Percentiles rank a stretch among this genome's conserved stretches.
phyloP scores from a whole-genome alignment of 2,797 vertebrate genomes.

The Morelia viridis region DNA sequence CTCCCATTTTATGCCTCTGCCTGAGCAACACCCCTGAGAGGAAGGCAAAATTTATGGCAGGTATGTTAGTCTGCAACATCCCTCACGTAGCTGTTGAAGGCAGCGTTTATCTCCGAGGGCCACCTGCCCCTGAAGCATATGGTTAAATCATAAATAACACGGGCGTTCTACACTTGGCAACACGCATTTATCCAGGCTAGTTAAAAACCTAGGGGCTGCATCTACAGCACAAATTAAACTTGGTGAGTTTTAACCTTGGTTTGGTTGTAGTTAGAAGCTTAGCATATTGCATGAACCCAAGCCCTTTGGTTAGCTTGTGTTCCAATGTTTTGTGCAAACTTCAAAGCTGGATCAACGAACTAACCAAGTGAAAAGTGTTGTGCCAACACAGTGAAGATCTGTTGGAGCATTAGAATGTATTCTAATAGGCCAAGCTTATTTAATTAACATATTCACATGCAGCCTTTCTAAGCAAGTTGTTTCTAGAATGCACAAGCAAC shows the following conservation, averaged over 20 bases:
- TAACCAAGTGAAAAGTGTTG: background rate
- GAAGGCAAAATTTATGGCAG: background rate
- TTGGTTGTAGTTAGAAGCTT: background rate
- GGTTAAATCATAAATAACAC: background rate
- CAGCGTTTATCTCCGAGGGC: background rate
- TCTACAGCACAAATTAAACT: background rate
- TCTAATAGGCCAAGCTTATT: background rate
- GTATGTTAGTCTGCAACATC: background rate
- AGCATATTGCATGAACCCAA: background rate
- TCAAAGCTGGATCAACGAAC: background rate
- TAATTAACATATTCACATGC: background rate
- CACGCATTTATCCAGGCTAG: background rate
- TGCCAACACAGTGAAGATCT: background rate
- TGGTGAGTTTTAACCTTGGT: background rate
- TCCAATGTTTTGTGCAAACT: background rate
- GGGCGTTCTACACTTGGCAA: background rate
- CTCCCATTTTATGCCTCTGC: background rate
- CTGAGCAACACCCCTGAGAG: too few species aligned
- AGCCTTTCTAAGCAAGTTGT: background rate
- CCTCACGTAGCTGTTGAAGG: background rate
- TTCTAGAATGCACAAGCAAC: background rate
- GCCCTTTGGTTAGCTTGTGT: background rate
- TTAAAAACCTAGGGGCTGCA: background rate
- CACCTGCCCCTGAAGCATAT: background rate
- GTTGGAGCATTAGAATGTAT: background rate